These are phyloP conservation scores for Alethe diademata DNA, from an alignment of 2,113 vertebrate species.

Conservation along the genomic window DNA sequence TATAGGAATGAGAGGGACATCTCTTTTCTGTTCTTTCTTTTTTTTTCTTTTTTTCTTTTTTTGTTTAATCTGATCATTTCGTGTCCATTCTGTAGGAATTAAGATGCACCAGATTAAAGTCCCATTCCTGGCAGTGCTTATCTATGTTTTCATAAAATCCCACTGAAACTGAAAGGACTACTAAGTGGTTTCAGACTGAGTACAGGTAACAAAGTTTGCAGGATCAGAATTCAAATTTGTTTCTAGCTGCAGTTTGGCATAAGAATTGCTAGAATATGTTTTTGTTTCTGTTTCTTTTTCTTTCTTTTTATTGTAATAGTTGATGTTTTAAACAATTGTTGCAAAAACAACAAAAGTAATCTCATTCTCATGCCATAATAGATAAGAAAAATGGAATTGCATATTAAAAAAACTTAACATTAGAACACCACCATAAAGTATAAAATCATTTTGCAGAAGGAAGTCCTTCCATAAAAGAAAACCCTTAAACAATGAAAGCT, in stretches of 20 bases:
- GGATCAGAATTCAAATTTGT: constrained; percentile 14
- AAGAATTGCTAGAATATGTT: not conserved
- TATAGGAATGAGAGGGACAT: not conserved
- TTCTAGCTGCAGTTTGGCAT: constrained; percentile 11
- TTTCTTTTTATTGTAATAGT: not conserved
- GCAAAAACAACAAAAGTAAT: not conserved
- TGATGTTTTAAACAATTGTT: not conserved
- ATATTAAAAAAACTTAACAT: not conserved
- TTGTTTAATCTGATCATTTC: constrained; percentile 33
- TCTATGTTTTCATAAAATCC: constrained; percentile 54
- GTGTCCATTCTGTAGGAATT: constrained; percentile 49
- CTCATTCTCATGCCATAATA: not conserved
- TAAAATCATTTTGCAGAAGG: not conserved
- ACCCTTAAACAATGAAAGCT: not conserved
- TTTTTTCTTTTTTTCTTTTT: not conserved
- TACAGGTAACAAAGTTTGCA: constrained; percentile 40
- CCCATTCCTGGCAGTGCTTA: constrained; percentile 38
- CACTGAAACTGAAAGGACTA: constrained; percentile 45
- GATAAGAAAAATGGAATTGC: not conserved
- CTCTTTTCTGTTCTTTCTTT: not conserved
- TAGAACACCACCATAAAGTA: not conserved
- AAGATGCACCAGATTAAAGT: constrained; percentile 40
- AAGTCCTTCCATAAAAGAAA: not conserved
- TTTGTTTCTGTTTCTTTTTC: not conserved
- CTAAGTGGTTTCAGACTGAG: constrained; percentile 50